Evolutionary conservation across 2,888 invertebrate genomes (phyloP).

Genomic region (Branchellion lobata): DNA sequence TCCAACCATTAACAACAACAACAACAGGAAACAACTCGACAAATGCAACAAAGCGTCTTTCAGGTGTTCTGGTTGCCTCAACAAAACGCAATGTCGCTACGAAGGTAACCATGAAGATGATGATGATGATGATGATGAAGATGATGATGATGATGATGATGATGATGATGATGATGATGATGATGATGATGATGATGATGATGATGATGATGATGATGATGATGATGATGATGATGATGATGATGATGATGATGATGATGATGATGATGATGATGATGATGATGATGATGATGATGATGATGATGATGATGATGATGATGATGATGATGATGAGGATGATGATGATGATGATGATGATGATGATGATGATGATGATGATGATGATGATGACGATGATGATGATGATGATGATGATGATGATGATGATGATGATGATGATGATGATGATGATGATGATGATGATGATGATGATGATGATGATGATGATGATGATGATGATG

Average conservation of each 20-base stretch:
- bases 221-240: constrained; percentile 1
- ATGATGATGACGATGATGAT: too few species aligned
- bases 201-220: constrained; percentile 22
- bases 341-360: constrained; percentile 2
- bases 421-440: too few species aligned
- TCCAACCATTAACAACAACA: too few species aligned
- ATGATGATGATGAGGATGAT: too few species aligned
- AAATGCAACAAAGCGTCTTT: constrained; percentile 21
- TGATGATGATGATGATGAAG: neutral
- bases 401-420: too few species aligned
- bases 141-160: constrained; percentile 12
- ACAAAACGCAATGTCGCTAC: neutral
- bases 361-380: too few species aligned
- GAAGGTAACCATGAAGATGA: neutral
- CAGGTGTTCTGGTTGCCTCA: constrained; percentile 1
- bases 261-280: neutral
- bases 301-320: neutral
- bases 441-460: too few species aligned
- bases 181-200: constrained; percentile 19
- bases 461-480: too few species aligned
- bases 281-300: neutral
- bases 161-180: constrained; percentile 25
- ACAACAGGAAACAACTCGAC: neutral
- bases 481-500: too few species aligned
- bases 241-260: constrained; percentile 9